These are phyloP conservation scores for Urocyon cinereoargenteus DNA, from an alignment of 2,797 vertebrate genomes.

Conservation along the genomic window DNA sequence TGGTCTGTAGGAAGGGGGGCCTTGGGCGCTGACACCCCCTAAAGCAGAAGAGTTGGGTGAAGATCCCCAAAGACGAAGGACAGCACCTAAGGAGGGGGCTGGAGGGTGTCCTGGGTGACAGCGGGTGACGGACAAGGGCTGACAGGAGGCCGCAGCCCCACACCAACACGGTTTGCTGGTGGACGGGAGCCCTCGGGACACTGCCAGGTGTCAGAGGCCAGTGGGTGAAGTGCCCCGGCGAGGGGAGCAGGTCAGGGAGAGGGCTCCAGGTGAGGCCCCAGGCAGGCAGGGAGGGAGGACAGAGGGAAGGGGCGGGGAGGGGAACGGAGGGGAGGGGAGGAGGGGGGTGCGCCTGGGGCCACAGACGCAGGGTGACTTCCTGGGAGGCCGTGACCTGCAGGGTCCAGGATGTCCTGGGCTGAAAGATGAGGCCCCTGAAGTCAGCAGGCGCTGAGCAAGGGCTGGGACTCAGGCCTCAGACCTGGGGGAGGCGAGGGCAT, in stretches of 20 bases:
- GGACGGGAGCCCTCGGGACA: background rate
- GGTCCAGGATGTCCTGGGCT: background rate
- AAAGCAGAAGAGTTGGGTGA: background rate
- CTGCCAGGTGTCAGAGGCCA: background rate
- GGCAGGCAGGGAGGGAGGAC: background rate
- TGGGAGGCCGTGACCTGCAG: background rate
- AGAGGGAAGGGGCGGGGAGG: background rate
- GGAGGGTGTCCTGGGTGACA: background rate
- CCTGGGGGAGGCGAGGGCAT: background rate
- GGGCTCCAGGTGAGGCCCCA: background rate
- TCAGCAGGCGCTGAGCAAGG: background rate
- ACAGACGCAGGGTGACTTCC: background rate
- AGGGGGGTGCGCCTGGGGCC: background rate
- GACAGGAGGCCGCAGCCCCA: background rate
- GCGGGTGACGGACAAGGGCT: background rate
- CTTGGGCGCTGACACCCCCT: background rate
- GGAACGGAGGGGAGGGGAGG: background rate
- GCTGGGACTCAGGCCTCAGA: background rate
- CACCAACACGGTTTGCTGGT: too few species aligned
- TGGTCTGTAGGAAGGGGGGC: background rate
- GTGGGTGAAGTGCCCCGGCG: rapidly evolving
- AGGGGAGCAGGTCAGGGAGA: rapidly evolving
- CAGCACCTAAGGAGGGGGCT: background rate
- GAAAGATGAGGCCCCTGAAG: background rate
- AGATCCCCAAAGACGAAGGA: background rate